Conservation (phyloP, 2,797 vertebrate species). For the Salmo trutta region DNA sequence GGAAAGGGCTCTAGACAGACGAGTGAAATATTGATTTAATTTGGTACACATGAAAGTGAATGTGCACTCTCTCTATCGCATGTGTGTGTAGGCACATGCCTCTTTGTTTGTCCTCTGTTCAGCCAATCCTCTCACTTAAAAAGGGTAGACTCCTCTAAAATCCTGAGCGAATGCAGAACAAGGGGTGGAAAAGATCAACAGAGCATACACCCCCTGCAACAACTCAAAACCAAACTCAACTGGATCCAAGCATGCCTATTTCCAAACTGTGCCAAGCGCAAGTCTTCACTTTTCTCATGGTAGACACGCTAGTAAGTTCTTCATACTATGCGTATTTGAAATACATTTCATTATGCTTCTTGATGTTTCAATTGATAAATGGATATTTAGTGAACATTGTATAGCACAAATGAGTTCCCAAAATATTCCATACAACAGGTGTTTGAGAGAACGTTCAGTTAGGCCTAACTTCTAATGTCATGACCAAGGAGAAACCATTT, state of each 20-base stretch:
- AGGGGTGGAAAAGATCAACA: slow-evolving; percentile 48
- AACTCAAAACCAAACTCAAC: not conserved
- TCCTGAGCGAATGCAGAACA: slow-evolving; percentile 20
- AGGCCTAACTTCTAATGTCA: not conserved
- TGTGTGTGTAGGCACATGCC: slow-evolving; percentile 18
- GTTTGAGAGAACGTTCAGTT: not conserved
- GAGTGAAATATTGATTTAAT: not conserved
- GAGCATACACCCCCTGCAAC: slow-evolving; percentile 17
- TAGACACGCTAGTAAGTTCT: no score
- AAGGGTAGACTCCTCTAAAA: slow-evolving; percentile 70
- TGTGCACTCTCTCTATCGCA: slow-evolving; percentile 10
- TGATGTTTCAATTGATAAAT: not conserved
- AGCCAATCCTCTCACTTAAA: slow-evolving; percentile 44
- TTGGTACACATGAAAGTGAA: not conserved
- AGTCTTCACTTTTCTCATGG: not conserved
- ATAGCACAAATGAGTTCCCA: not conserved
- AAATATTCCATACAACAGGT: not conserved
- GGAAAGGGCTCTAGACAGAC: slow-evolving; percentile 1
- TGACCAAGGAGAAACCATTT: not conserved
- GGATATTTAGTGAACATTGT: not conserved
- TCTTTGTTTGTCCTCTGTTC: slow-evolving; percentile 20
- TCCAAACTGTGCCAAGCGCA: slow-evolving; percentile 30
- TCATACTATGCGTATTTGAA: no score
- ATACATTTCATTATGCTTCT: no score
- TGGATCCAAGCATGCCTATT: slow-evolving; percentile 10